Evolutionary conservation across 2,797 vertebrate genomes (phyloP).

Genomic region (Ptychobarbus kaznakovi): DNA sequence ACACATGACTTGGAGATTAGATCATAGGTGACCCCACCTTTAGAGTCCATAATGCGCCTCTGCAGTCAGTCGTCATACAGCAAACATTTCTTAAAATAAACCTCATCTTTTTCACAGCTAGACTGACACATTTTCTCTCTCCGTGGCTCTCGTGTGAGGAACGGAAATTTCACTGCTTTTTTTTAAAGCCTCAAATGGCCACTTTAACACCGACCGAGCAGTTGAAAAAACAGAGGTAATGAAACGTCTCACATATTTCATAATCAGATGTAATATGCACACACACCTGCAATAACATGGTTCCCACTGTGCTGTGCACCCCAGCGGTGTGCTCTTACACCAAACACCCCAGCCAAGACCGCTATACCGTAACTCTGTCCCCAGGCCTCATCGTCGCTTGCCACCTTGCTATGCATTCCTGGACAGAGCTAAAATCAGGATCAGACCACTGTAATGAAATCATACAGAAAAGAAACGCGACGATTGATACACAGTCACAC

Average conservation of each 20-base stretch:
- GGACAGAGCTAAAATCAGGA: conserved; percentile 47
- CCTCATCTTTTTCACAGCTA: conserved; percentile 41
- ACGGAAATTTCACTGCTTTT: conserved; percentile 75
- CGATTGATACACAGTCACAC: neutral
- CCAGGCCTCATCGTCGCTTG: conserved; percentile 23
- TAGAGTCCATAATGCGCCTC: conserved; percentile 25
- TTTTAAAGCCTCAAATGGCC: conserved; percentile 70
- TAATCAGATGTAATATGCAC: conserved; percentile 72
- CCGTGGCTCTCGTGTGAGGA: conserved; percentile 19
- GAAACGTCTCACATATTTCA: conserved; percentile 74
- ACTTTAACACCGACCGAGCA: conserved; percentile 66
- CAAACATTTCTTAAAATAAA: conserved; percentile 58
- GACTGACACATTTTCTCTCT: conserved; percentile 24
- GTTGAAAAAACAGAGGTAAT: conserved; percentile 73
- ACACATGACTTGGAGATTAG: conserved; percentile 37
- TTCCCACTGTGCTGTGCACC: conserved; percentile 62
- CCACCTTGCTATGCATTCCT: conserved; percentile 30
- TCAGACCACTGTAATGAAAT: conserved; percentile 39
- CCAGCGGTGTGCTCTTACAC: conserved; percentile 56
- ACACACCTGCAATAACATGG: conserved; percentile 80
- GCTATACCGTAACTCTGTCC: conserved; percentile 47
- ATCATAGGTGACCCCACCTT: conserved; percentile 34
- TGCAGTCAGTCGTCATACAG: conserved; percentile 24
- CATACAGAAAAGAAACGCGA: conserved; percentile 27
- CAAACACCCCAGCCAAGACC: conserved; percentile 47